Conservation (phyloP, 2,113 vertebrate species). For the Pseudolaguvia tuberculata region DNA sequence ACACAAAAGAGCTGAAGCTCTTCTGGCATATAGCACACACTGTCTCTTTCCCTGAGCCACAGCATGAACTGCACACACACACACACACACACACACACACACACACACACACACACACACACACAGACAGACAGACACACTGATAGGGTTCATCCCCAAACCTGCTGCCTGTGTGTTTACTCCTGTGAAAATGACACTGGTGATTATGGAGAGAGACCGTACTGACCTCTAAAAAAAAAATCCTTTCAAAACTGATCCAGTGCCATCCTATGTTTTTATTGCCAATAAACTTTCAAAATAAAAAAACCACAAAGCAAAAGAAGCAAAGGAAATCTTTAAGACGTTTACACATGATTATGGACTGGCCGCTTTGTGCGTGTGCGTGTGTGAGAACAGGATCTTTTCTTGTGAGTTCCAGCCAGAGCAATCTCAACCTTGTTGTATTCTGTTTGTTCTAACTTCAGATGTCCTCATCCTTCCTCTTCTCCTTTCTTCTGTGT, state of each 20-base stretch:
- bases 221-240: conserved; percentile 45
- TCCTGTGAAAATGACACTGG: conserved; percentile 39
- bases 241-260: conserved; percentile 39
- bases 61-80: conserved; percentile 45
- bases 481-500: conserved; percentile 19
- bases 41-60: conserved; percentile 41
- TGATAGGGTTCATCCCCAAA: conserved; percentile 28
- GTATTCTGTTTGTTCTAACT: conserved; percentile 27
- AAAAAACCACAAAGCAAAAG: conserved; percentile 5
- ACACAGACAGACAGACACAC: too few relatives aligned
- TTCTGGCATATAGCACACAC: conserved; percentile 51
- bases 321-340: conserved; percentile 42
- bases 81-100: too few relatives aligned
- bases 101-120: too few relatives aligned
- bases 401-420: conserved; percentile 38
- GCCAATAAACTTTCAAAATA: conserved; percentile 37
- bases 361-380: conserved; percentile 46
- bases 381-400: conserved; percentile 36
- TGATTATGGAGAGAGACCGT: conserved; percentile 29
- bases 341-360: conserved; percentile 42
- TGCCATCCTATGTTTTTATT: conserved; percentile 55
- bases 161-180: conserved; percentile 41
- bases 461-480: conserved; percentile 21
- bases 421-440: conserved; percentile 31
- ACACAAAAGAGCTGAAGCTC: conserved; percentile 56